Evolutionary conservation across 2,113 vertebrate genomes (phyloP).

Genomic region (Xenotilapia longispinis): DNA sequence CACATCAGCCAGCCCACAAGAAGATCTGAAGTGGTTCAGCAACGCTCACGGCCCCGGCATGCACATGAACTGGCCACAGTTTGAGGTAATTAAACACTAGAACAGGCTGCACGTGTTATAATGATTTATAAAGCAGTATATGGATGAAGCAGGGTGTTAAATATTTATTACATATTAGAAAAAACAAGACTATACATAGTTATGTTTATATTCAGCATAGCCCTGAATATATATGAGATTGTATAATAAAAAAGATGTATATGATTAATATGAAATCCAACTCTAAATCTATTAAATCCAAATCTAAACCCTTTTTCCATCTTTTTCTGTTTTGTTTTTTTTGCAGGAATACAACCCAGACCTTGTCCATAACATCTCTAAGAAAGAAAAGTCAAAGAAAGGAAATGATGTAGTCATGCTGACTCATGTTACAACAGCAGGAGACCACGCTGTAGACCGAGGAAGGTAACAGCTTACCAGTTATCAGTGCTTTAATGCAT

Average conservation of each 20-base stretch:
- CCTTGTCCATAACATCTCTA: constrained; percentile 76
- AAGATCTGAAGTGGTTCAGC: constrained; percentile 94
- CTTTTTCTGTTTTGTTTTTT: background rate
- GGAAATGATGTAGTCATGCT: constrained; percentile 74
- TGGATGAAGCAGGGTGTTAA: background rate
- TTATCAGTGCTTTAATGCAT: background rate
- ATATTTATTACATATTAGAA: background rate
- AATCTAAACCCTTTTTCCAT: background rate
- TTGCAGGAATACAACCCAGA: constrained; percentile 93
- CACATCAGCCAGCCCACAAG: constrained; percentile 80
- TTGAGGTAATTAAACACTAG: constrained; percentile 76
- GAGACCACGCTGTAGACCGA: constrained; percentile 72
- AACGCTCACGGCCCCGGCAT: constrained; percentile 83
- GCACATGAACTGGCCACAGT: constrained; percentile 97
- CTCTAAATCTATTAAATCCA: background rate
- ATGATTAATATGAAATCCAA: background rate
- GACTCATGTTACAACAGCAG: constrained; percentile 68
- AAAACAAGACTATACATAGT: background rate
- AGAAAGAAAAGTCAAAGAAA: constrained; percentile 87
- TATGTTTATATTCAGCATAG: background rate
- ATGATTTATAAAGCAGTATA: background rate
- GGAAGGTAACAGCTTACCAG: constrained; percentile 73
- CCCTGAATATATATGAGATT: background rate
- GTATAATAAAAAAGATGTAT: background rate
- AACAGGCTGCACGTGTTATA: background rate